A percentile compares a stretch with the other conserved stretches of the same genome.
These are phyloP conservation scores for Gephyroberyx darwinii DNA, from an alignment of 2,797 vertebrate species.

Conservation along the genomic window DNA sequence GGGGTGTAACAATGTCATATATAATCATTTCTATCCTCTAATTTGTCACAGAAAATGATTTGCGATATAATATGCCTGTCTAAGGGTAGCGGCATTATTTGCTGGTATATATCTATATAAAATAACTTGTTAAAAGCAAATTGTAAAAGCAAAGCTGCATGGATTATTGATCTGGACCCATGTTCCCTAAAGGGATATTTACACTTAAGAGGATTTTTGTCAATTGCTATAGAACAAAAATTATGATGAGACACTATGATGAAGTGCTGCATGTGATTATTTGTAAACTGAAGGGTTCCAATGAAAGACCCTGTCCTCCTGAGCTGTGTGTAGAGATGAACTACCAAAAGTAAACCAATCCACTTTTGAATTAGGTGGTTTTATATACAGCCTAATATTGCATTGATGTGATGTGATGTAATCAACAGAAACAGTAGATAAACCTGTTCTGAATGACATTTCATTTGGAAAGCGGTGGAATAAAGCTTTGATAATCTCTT, in stretches of 20 bases:
- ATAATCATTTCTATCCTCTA: background rate
- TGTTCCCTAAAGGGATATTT: background rate
- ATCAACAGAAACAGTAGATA: no score
- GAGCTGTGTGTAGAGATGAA: background rate
- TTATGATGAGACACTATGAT: no score
- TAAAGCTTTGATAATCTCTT: no score
- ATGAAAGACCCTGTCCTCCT: background rate
- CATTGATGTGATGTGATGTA: background rate
- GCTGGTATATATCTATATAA: background rate
- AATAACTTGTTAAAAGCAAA: background rate
- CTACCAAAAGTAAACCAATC: background rate
- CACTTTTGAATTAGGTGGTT: background rate
- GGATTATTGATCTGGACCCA: background rate
- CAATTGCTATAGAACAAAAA: no score
- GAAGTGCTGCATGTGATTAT: background rate
- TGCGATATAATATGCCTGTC: slow-evolving; percentile 1
- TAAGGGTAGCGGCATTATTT: background rate
- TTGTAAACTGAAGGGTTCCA: background rate
- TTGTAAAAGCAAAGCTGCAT: background rate
- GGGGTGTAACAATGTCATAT: slow-evolving; percentile 1
- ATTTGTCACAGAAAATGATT: background rate
- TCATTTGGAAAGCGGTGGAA: no score
- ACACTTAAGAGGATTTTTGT: background rate
- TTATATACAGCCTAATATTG: background rate
- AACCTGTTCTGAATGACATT: no score